A percentile compares a stretch with the other conserved stretches of the same genome.
Conservation (phyloP, 2,888 invertebrate genomes). For the Eupithecia exiguata region DNA sequence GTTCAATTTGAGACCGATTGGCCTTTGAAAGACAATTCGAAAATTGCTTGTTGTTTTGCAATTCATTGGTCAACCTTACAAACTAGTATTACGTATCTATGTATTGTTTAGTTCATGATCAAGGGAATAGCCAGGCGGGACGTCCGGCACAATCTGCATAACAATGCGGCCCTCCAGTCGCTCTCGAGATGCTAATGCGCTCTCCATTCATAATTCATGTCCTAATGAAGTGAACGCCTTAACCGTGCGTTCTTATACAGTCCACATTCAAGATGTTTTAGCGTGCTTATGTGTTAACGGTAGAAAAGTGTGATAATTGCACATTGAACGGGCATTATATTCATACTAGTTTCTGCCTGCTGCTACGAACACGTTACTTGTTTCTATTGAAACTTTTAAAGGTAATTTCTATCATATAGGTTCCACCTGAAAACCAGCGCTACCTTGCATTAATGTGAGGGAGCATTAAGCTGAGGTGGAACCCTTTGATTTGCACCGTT, state of each 20-base stretch:
- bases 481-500: too few species aligned
- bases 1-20: background rate
- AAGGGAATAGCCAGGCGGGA: constrained; percentile 59
- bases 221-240: constrained; percentile 72
- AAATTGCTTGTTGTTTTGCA: background rate
- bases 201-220: constrained; percentile 80
- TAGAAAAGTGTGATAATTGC: background rate
- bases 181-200: constrained; percentile 77
- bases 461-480: too few species aligned
- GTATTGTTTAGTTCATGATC: constrained; percentile 69
- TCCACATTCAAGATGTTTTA: background rate
- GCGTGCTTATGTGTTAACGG: background rate
- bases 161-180: constrained; percentile 74
- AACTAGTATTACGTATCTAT: constrained; percentile 9
- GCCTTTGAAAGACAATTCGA: background rate
- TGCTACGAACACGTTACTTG: too few species aligned
- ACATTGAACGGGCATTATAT: background rate
- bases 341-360: too few species aligned
- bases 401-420: too few species aligned
- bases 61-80: background rate
- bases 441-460: too few species aligned
- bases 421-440: too few species aligned
- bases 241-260: background rate
- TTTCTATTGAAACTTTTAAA: too few species aligned
- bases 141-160: constrained; percentile 82